A percentile compares a stretch with the other conserved stretches of the same genome.
Evolutionary conservation across 2,113 vertebrate genomes (phyloP).

Genomic region (Bombycilla garrulus): DNA sequence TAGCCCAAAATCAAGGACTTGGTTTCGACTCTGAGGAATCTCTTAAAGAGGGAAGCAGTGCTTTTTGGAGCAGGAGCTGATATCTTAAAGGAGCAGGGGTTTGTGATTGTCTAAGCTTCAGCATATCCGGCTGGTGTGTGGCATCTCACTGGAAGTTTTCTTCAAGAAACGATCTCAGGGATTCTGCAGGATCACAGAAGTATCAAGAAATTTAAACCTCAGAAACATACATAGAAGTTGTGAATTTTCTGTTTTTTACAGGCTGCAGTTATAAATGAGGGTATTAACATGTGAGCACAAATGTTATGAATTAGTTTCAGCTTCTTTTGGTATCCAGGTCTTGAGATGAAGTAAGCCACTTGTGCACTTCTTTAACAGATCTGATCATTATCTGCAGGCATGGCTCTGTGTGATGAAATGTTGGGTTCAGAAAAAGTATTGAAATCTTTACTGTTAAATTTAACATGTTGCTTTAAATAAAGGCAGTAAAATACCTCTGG

Average conservation of each 20-base stretch:
- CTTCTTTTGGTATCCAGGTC: background rate
- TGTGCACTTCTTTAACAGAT: background rate
- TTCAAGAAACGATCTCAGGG: rapidly evolving
- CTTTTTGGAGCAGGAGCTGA: background rate
- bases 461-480: background rate
- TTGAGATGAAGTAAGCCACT: background rate
- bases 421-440: background rate
- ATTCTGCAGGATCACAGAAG: background rate
- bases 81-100: background rate
- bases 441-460: background rate
- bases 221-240: background rate
- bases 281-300: background rate
- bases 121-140: background rate
- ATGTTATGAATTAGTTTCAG: background rate
- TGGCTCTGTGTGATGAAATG: background rate
- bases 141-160: background rate
- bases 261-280: background rate
- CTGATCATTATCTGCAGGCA: background rate
- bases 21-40: background rate
- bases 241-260: background rate
- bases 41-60: background rate
- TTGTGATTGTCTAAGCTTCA: background rate
- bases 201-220: background rate
- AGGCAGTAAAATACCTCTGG: background rate
- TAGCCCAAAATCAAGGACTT: background rate